Evolutionary conservation across 2,888 invertebrate genomes (phyloP).

Genomic region (Rhingia rostrata): DNA sequence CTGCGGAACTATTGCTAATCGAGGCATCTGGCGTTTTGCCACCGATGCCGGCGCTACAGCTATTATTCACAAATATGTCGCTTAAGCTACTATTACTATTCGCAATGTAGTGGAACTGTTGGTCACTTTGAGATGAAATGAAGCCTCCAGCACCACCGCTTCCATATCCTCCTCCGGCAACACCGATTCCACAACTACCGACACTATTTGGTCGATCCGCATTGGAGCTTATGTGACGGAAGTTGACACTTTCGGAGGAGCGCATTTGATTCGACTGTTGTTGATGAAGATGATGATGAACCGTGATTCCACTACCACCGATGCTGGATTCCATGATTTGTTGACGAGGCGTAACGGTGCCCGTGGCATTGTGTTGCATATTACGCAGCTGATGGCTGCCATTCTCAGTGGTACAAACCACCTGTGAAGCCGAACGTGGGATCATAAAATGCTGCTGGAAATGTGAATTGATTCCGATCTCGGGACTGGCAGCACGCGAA

Average conservation of each 20-base stretch:
- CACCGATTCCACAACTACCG: conserved; percentile 62
- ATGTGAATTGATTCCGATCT: conserved; percentile 84
- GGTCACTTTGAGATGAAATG: conserved; percentile 82
- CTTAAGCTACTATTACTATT: conserved; percentile 82
- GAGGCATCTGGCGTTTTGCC: conserved; percentile 54
- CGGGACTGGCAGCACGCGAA: conserved; percentile 90
- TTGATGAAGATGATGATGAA: conserved; percentile 72
- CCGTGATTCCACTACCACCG: conserved; percentile 67
- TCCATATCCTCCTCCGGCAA: conserved; percentile 58
- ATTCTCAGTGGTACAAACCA: conserved; percentile 82
- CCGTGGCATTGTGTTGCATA: conserved; percentile 57
- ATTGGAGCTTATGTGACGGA: conserved; percentile 75
- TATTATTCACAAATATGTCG: conserved; percentile 82
- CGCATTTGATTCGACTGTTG: conserved; percentile 76
- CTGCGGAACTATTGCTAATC: conserved; percentile 49
- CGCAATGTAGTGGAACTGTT: conserved; percentile 81
- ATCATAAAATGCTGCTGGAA: conserved; percentile 81
- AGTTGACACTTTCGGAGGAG: conserved; percentile 79
- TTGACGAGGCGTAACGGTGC: conserved; percentile 71
- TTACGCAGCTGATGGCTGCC: conserved; percentile 75
- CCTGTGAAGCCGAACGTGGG: conserved; percentile 86
- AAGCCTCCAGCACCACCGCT: conserved; percentile 74
- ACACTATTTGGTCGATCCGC: conserved; percentile 75
- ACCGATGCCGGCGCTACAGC: conserved; percentile 77
- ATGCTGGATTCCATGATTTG: conserved; percentile 75